Conservation (phyloP, 2,113 vertebrate species). For the Pluvialis apricaria region DNA sequence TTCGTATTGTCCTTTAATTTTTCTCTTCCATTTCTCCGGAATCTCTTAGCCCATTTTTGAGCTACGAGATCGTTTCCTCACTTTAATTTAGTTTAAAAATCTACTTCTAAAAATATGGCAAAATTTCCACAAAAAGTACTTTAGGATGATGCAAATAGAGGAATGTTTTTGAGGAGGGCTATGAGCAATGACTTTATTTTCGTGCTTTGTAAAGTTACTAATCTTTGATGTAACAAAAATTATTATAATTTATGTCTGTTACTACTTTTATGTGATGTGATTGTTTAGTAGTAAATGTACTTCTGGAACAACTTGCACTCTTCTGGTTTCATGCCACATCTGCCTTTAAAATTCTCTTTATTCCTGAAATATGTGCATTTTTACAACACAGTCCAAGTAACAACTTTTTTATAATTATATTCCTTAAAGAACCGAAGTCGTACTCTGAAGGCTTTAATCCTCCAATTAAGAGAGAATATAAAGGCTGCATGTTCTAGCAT, state of each 20-base stretch:
- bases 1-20: neutral
- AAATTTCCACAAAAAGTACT: neutral
- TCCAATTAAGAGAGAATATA: slow-evolving; percentile 41
- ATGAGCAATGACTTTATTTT: slow-evolving; percentile 7
- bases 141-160: neutral
- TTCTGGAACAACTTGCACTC: slow-evolving; percentile 27
- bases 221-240: slow-evolving; percentile 6
- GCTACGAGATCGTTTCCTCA: neutral
- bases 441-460: slow-evolving; percentile 51
- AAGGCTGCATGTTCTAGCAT: slow-evolving; percentile 32
- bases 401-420: slow-evolving; percentile 40
- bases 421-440: slow-evolving; percentile 36
- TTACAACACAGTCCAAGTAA: slow-evolving; percentile 33
- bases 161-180: neutral
- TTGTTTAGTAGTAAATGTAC: slow-evolving; percentile 32
- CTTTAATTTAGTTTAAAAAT: neutral
- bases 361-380: slow-evolving; percentile 21
- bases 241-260: slow-evolving; percentile 16
- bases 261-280: slow-evolving; percentile 3
- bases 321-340: slow-evolving; percentile 14
- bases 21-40: neutral
- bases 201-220: neutral
- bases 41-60: neutral
- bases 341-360: slow-evolving; percentile 50
- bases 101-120: neutral